Percentiles rank a stretch among this genome's conserved stretches.
These are phyloP conservation scores for Holocentrus rufus DNA, from an alignment of 2,797 vertebrate genomes.

Conservation along the genomic window DNA sequence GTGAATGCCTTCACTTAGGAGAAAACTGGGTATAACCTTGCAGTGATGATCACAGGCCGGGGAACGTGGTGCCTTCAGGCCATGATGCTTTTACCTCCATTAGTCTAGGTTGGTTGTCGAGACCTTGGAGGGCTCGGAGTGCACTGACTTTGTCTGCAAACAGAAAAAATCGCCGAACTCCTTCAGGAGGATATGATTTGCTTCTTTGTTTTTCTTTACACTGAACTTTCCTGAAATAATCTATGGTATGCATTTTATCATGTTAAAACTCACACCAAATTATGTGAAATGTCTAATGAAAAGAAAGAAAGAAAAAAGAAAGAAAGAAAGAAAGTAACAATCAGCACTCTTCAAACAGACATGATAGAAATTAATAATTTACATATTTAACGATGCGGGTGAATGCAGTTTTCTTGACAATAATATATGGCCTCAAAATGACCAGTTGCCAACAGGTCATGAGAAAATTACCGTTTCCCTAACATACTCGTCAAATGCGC, in stretches of 20 bases:
- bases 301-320: too few species aligned
- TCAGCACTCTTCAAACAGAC: too few species aligned
- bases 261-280: too few species aligned
- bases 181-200: not conserved
- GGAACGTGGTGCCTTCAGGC: slow-evolving; percentile 41
- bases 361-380: too few species aligned
- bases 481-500: not conserved
- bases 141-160: slow-evolving; percentile 16
- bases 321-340: too few species aligned
- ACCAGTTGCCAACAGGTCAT: not conserved
- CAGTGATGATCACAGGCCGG: slow-evolving; percentile 39
- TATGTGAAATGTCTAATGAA: too few species aligned
- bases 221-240: too few species aligned
- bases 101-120: slow-evolving; percentile 40
- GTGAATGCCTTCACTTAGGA: slow-evolving; percentile 43
- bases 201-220: not conserved
- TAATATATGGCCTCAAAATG: too few species aligned
- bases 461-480: not conserved
- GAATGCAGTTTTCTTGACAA: too few species aligned
- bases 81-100: slow-evolving; percentile 46
- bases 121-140: slow-evolving; percentile 4
- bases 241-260: too few species aligned
- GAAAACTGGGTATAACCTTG: slow-evolving; percentile 33
- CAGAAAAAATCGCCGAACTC: not conserved
- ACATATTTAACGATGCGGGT: too few species aligned